phyloP scores from a whole-genome alignment of 2,888 invertebrate species.

The Hedya salicella region DNA sequence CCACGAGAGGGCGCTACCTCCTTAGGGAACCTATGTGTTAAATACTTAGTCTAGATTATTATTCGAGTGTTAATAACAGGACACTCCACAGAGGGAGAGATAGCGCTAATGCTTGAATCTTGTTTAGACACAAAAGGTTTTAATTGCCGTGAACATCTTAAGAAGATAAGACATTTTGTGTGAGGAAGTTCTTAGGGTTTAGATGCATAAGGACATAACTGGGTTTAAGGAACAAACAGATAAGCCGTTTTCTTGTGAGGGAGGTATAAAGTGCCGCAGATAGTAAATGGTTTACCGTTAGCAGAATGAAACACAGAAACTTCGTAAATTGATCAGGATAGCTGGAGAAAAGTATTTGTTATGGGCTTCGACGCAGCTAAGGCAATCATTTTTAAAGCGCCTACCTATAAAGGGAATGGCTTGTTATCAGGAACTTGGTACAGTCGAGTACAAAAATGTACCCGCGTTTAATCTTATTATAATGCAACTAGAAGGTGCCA shows the following conservation, averaged over 20 bases:
- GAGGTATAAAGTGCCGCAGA: conserved; percentile 20
- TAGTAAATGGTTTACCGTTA: conserved; percentile 32
- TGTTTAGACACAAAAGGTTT: conserved; percentile 3
- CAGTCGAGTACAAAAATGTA: too few species aligned
- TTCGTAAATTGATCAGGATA: conserved; percentile 35
- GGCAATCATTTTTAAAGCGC: conserved; percentile 3
- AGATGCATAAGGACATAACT: too few species aligned
- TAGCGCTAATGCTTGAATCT: conserved; percentile 18
- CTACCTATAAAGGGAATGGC: too few species aligned
- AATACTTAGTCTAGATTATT: conserved; percentile 29
- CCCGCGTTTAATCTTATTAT: too few species aligned
- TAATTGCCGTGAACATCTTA: background rate
- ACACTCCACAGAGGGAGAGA: conserved; percentile 30
- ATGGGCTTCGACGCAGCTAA: background rate
- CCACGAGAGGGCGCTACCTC: background rate
- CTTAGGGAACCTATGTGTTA: conserved; percentile 5
- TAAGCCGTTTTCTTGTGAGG: too few species aligned
- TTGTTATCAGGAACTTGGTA: too few species aligned
- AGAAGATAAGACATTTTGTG: background rate
- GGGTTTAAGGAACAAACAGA: too few species aligned
- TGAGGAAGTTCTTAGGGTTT: background rate
- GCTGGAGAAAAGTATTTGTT: background rate
- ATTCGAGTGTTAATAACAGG: conserved; percentile 27
- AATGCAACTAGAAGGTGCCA: too few species aligned
- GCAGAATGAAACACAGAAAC: conserved; percentile 29